Evolutionary conservation across 1,140 invertebrate species (phyloP).

Genomic region (Tetragnatha versicolor): DNA sequence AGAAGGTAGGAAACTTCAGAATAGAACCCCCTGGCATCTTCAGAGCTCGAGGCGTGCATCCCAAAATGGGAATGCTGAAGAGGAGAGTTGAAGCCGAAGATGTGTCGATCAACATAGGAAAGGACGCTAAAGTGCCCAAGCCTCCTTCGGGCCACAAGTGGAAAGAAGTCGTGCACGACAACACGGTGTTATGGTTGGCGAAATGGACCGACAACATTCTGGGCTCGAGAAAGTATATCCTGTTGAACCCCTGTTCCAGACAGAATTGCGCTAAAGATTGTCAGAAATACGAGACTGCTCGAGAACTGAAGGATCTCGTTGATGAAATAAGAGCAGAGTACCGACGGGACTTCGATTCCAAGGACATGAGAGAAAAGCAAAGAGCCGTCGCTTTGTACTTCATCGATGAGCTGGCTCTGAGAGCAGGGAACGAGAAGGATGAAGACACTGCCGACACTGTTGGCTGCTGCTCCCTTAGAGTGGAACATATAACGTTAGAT

Average conservation of each 20-base stretch:
- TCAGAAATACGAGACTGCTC: constrained; percentile 97
- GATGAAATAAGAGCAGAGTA: constrained; percentile 90
- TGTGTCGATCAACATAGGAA: constrained; percentile 97
- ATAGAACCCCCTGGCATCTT: constrained; percentile 97
- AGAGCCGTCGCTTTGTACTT: constrained; percentile 97
- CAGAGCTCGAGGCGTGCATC: constrained; percentile 96
- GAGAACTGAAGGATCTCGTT: constrained; percentile 74
- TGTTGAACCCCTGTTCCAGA: constrained; percentile 99
- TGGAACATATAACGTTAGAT: constrained; percentile 95
- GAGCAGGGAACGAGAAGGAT: constrained; percentile 97
- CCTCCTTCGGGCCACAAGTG: constrained; percentile 87
- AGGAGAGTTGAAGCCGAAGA: constrained; percentile 89
- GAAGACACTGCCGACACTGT: constrained; percentile 99
- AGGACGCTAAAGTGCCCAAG: constrained; percentile 83
- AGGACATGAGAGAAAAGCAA: constrained; percentile 97
- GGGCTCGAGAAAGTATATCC: constrained; percentile 97
- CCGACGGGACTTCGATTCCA: constrained; percentile 92
- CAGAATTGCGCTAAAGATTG: constrained; percentile 98
- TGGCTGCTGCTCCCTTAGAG: constrained; percentile 97
- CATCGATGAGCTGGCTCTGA: constrained; percentile 93
- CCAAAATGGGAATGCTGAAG: constrained; percentile 98
- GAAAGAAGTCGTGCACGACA: constrained; percentile 97
- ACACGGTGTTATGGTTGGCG: constrained; percentile 93
- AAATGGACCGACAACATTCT: constrained; percentile 98
- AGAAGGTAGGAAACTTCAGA: constrained; percentile 98